Percentiles rank a stretch among this genome's conserved stretches.
Evolutionary conservation across 2,113 vertebrate species (phyloP).

Genomic region (Lucifuga dentata): DNA sequence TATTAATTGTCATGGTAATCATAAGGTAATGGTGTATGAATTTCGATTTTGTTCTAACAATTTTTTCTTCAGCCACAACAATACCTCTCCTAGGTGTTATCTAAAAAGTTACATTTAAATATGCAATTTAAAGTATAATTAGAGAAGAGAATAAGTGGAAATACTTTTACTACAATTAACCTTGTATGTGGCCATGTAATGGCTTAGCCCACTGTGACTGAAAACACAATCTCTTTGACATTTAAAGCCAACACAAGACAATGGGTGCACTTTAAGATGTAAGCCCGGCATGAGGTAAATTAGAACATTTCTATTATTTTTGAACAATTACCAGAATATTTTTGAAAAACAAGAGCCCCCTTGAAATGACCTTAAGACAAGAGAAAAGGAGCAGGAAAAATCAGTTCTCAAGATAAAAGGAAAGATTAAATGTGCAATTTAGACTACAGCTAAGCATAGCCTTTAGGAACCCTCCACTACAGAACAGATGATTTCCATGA

Average conservation of each 20-base stretch:
- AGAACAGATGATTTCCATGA: slow-evolving; percentile 67
- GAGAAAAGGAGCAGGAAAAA: slow-evolving; percentile 33
- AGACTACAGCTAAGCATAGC: slow-evolving; percentile 52
- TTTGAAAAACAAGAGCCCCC: slow-evolving; percentile 69
- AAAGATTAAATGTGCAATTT: slow-evolving; percentile 69
- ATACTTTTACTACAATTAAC: slow-evolving; percentile 84
- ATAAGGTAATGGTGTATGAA: slow-evolving; percentile 55
- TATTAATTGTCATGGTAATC: slow-evolving; percentile 70
- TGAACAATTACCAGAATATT: slow-evolving; percentile 70
- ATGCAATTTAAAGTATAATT: slow-evolving; percentile 80
- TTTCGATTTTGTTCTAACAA: slow-evolving; percentile 60
- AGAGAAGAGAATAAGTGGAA: slow-evolving; percentile 78
- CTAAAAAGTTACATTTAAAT: slow-evolving; percentile 79
- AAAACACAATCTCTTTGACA: slow-evolving; percentile 83
- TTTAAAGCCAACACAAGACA: slow-evolving; percentile 81
- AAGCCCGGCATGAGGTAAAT: slow-evolving; percentile 81
- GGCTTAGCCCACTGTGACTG: slow-evolving; percentile 83
- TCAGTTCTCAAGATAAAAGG: slow-evolving; percentile 35
- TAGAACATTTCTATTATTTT: slow-evolving; percentile 82
- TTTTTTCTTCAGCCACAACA: slow-evolving; percentile 60
- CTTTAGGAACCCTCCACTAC: slow-evolving; percentile 47
- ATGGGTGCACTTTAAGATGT: slow-evolving; percentile 78
- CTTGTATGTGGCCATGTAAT: slow-evolving; percentile 86
- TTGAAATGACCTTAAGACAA: slow-evolving; percentile 70
- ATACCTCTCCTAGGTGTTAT: slow-evolving; percentile 73